phyloP scores from a whole-genome alignment of 2,797 vertebrate genomes.

The Chrosomus eos region DNA sequence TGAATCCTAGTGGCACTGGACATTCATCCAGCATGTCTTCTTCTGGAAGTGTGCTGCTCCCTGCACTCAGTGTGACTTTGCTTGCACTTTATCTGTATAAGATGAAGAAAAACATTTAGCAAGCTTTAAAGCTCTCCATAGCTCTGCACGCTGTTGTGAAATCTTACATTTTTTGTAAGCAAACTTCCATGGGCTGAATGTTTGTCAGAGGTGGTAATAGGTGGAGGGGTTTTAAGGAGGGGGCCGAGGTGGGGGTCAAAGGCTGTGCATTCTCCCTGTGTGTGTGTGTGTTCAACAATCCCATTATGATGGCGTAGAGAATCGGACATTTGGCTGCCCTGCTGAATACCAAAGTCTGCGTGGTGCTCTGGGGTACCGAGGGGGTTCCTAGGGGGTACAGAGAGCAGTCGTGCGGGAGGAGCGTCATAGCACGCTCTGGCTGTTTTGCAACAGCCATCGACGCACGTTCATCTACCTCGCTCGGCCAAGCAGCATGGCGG shows the following conservation, averaged over 20 bases:
- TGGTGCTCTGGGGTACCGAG: conserved; percentile 41
- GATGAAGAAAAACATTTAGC: neutral
- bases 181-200: neutral
- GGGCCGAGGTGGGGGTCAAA: conserved; percentile 16
- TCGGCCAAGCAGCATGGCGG: conserved; percentile 30
- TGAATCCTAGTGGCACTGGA: neutral
- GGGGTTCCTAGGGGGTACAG: conserved; percentile 42
- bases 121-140: neutral
- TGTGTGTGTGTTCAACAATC: conserved; percentile 43
- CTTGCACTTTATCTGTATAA: neutral
- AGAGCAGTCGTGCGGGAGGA: conserved; percentile 29
- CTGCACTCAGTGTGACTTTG: neutral
- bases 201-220: conserved; percentile 23
- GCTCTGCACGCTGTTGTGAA: neutral
- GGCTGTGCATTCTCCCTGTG: conserved; percentile 25
- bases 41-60: neutral
- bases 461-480: neutral
- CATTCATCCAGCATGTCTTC: neutral
- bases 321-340: conserved; percentile 39
- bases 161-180: neutral
- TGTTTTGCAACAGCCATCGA: neutral
- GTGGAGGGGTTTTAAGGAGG: conserved; percentile 10
- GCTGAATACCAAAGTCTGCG: conserved; percentile 51
- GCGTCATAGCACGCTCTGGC: neutral
- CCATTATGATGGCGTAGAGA: conserved; percentile 45